Evolutionary conservation across 2,888 invertebrate species (phyloP).

Genomic region (Coenonympha glycerion): DNA sequence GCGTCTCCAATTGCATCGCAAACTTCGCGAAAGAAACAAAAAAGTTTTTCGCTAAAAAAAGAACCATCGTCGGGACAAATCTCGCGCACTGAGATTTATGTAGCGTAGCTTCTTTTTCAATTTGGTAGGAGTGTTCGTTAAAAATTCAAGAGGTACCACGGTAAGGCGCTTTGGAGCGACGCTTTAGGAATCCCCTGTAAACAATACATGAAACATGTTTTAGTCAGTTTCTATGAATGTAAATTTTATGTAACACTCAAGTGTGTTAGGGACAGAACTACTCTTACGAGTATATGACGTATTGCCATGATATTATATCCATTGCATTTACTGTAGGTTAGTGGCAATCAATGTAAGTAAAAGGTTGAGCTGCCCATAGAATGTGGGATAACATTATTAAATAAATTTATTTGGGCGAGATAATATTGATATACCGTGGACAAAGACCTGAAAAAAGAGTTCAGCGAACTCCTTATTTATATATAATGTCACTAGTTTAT

Average conservation of each 20-base stretch:
- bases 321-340: too few relatives aligned
- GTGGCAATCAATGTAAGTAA: too few relatives aligned
- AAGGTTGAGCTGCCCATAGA: not conserved
- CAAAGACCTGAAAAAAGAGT: too few relatives aligned
- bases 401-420: too few relatives aligned
- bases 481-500: too few relatives aligned
- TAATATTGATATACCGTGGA: too few relatives aligned
- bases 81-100: slow-evolving; percentile 46
- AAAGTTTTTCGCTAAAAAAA: slow-evolving; percentile 1
- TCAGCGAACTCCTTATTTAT: too few relatives aligned
- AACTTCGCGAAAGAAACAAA: slow-evolving; percentile 18
- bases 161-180: slow-evolving; percentile 7
- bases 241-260: too few relatives aligned
- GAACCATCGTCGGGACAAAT: slow-evolving; percentile 33
- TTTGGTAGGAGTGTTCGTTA: slow-evolving; percentile 53
- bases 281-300: too few relatives aligned
- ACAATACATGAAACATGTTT: slow-evolving; percentile 8
- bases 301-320: too few relatives aligned
- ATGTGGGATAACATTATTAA: not conserved
- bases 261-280: too few relatives aligned
- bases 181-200: slow-evolving; percentile 8
- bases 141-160: slow-evolving; percentile 46
- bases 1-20: slow-evolving; percentile 27
- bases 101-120: slow-evolving; percentile 57
- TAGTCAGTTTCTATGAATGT: not conserved